These are phyloP conservation scores for Hydrolagus colliei DNA, from an alignment of 2,797 vertebrate genomes.

Conservation along the genomic window DNA sequence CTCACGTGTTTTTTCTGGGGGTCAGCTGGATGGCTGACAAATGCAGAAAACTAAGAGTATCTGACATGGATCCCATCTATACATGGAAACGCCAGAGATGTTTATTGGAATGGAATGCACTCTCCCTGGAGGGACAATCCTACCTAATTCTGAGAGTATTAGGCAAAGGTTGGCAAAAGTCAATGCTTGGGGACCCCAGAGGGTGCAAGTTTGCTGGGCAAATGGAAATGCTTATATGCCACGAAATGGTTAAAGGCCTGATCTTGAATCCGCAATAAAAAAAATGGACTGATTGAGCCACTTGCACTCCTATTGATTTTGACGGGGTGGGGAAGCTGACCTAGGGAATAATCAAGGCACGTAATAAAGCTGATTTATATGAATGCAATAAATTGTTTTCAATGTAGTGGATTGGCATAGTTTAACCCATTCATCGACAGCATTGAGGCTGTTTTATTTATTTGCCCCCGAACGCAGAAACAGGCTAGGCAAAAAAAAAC, in stretches of 20 bases:
- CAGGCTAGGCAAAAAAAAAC: conserved; percentile 47
- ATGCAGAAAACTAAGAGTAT: too few species aligned
- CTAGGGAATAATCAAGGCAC: conserved; percentile 64
- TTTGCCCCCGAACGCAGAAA: conserved; percentile 54
- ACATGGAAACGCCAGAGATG: too few species aligned
- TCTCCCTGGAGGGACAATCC: too few species aligned
- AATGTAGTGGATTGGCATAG: conserved; percentile 58
- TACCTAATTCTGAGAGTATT: too few species aligned
- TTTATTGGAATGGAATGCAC: too few species aligned
- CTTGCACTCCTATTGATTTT: conserved; percentile 72
- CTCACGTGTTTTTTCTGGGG: too few species aligned
- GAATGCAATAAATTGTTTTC: conserved; percentile 66
- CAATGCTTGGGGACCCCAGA: too few species aligned
- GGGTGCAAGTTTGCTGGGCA: conserved; percentile 27
- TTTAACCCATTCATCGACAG: conserved; percentile 64
- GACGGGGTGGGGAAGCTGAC: conserved; percentile 63
- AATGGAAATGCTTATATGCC: conserved; percentile 51
- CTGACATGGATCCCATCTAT: too few species aligned
- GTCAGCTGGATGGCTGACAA: too few species aligned
- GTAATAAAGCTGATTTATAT: conserved; percentile 67
- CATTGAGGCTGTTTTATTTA: conserved; percentile 43
- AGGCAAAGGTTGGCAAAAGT: too few species aligned
- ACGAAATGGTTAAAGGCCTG: conserved; percentile 38
- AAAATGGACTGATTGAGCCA: conserved; percentile 71
- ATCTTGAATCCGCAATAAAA: conserved; percentile 70